phyloP scores from a whole-genome alignment of 2,113 vertebrate species.

The Azemiops feae region DNA sequence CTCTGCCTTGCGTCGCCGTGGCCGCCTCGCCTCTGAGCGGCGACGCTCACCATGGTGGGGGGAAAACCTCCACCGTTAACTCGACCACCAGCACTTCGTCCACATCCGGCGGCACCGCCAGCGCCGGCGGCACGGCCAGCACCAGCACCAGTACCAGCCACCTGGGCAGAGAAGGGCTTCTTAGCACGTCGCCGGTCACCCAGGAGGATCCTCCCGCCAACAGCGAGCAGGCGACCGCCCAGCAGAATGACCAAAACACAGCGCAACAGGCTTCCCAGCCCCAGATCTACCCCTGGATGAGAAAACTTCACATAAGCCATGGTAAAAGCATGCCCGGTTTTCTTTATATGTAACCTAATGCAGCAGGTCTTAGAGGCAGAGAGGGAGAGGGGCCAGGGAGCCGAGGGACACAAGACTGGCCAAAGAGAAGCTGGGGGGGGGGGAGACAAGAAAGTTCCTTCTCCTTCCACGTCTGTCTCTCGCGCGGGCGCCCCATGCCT shows the following conservation, averaged over 20 bases:
- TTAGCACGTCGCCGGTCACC: conserved; percentile 85
- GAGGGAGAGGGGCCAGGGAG: background rate
- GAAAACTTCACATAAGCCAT: conserved; percentile 98
- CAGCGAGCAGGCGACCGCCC: conserved; percentile 87
- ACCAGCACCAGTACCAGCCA: conserved; percentile 68
- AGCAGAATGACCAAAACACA: conserved; percentile 85
- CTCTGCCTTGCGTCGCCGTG: conserved; percentile 86
- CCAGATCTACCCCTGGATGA: conserved; percentile 99
- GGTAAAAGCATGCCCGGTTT: conserved; percentile 77
- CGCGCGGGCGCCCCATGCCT: background rate
- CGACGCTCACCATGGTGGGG: conserved; percentile 84
- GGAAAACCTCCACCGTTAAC: conserved; percentile 89
- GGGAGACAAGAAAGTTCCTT: background rate
- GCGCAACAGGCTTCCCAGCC: conserved; percentile 84
- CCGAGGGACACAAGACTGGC: background rate
- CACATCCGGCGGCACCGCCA: conserved; percentile 66
- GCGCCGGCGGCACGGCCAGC: conserved; percentile 11
- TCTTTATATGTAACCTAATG: background rate
- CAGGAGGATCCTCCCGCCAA: conserved; percentile 89
- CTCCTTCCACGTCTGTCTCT: background rate
- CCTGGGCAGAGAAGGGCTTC: conserved; percentile 87
- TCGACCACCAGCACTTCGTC: conserved; percentile 78
- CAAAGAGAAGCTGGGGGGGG: background rate
- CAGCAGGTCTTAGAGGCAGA: background rate
- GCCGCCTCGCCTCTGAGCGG: conserved; percentile 85